Base-by-base conservation (phyloP, 1,140 invertebrate species). In the Pemphigus obesinymphae region DNA sequence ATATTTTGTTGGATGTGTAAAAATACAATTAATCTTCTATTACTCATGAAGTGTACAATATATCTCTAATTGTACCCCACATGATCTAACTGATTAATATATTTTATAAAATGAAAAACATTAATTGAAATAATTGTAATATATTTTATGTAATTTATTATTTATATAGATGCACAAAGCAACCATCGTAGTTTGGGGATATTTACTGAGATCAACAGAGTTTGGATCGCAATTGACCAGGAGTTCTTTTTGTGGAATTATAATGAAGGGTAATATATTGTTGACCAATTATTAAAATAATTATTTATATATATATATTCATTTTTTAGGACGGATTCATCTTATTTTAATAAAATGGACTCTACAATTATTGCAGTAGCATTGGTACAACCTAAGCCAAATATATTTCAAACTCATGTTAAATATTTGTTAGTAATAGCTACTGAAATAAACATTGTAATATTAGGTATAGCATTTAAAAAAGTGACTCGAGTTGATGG, bases 171-270 rank as follows among this genome's bases (percentile, higher is more conserved):
- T 89, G 93, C 96, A 89, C 95, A 80, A 61, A 80, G 97, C 88
- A 96, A 93, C 84, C 95, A 97, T 86, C 97, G 95, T 86, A 92
- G 95, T 88, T 98, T 98, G 94, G 97, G 97, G 8, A 87, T 99
- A 8, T 98, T 99, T 89, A 93, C 96, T 82, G 96, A 97, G 87
- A 97, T 99, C 84, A 93, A 92, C 37, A 90, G 97, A 86, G 97
- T 97, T 0, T 99, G 97, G 97, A 87, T 99, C 26, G 96, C 96
- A 34, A 96, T 99, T 85, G 98, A 99, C 86, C 98, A 95, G 85
- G 96, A 98, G 89, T 95, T 99, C 84, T 99, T 98, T 89, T 90
- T 99, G 2, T 98, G 96, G 96, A 93, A 94, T 58, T 98, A 95
- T 89, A 94, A 96, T 88, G 92, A 95, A 90, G 93, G 92, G 92